Evolutionary conservation across 2,797 vertebrate genomes (phyloP).

Genomic region (Acanthopagrus latus): DNA sequence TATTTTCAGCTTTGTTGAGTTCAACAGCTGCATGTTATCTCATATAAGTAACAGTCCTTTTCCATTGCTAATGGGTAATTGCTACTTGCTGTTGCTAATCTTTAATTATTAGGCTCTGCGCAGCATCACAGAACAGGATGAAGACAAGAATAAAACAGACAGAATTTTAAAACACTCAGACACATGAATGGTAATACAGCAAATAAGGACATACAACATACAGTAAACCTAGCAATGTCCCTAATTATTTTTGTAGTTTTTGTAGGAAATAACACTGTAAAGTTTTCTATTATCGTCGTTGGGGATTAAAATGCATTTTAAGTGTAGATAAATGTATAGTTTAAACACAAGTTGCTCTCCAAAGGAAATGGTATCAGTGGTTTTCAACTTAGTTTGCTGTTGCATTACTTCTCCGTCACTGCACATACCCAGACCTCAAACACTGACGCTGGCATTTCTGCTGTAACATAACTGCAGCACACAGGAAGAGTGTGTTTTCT

Average conservation of each 20-base stretch:
- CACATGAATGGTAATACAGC: neutral
- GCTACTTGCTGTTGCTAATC: neutral
- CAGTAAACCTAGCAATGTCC: too few relatives aligned
- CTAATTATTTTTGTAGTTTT: too few relatives aligned
- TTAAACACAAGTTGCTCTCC: neutral
- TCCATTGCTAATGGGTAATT: neutral
- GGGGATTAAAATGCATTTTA: neutral
- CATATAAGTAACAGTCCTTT: neutral
- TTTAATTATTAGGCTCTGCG: neutral
- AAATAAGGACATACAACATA: neutral
- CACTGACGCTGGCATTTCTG: neutral
- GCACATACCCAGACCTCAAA: conserved; percentile 1
- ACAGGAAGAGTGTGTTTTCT: conserved; percentile 53
- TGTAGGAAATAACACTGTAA: too few relatives aligned
- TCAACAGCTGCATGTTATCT: neutral
- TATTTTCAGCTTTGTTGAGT: conserved; percentile 56
- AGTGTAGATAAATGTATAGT: neutral
- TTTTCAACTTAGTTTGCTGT: neutral
- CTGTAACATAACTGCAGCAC: conserved; percentile 1
- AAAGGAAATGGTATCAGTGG: conserved; percentile 7
- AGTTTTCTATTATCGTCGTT: too few relatives aligned
- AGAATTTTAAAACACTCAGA: neutral
- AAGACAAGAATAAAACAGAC: conserved; percentile 2
- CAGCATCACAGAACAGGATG: neutral
- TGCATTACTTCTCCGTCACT: conserved; percentile 8